phyloP scores from a whole-genome alignment of 2,113 vertebrate genomes.

The Trogon melanurus region DNA sequence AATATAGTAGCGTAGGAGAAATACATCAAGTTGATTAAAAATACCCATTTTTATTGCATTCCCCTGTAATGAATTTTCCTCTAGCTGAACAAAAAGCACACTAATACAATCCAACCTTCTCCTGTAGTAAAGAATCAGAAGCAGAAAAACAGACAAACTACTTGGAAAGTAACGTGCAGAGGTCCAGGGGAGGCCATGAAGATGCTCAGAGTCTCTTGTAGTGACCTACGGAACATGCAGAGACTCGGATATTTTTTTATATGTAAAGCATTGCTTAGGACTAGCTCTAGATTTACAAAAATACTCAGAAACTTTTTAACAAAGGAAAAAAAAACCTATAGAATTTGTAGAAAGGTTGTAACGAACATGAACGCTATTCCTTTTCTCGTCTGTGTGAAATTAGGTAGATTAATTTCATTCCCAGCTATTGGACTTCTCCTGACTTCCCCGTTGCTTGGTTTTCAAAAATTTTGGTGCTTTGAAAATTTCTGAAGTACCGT shows the following conservation, averaged over 20 bases:
- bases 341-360: not conserved
- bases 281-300: not conserved
- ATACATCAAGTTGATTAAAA: slow-evolving; percentile 48
- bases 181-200: too few species aligned
- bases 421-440: not conserved
- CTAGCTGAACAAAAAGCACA: slow-evolving; percentile 7
- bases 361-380: not conserved
- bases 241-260: not conserved
- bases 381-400: not conserved
- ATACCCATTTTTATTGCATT: slow-evolving; percentile 23
- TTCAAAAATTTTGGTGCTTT: not conserved
- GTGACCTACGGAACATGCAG: not conserved
- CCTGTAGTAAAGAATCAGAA: not conserved
- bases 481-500: not conserved
- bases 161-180: not conserved
- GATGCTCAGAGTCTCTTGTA: not conserved
- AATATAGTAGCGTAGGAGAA: not conserved
- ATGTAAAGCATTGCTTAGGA: not conserved
- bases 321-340: not conserved
- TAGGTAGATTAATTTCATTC: not conserved
- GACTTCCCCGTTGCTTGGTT: not conserved
- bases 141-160: not conserved
- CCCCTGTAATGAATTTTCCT: slow-evolving; percentile 23
- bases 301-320: not conserved
- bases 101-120: not conserved